Base-by-base conservation (phyloP, 2,888 invertebrate species). In the Galerucella calmariensis region DNA sequence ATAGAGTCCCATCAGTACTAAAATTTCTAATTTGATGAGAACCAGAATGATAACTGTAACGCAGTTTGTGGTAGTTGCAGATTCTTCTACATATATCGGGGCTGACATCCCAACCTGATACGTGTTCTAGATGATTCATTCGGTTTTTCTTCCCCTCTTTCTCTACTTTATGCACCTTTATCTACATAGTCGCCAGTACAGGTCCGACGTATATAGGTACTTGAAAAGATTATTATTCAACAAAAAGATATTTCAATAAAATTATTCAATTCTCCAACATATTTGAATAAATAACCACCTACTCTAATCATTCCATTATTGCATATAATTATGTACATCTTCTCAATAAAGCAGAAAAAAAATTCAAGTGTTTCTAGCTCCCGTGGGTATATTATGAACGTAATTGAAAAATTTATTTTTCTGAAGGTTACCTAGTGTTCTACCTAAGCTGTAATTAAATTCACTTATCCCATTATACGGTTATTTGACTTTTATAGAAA, bases 401-500 rank as follows among this genome's bases (percentile, higher is more conserved):
- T 20, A 46, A 65, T 48, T 48, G 20, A 66, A 67, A 24, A 67
- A 35, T 53, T 48, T 48, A 14, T 20, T 11, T 53, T 65, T 51
- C 35, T n/a, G 67, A 67, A 67, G 67, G 67, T 67, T 67, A 67
- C 35, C 16, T 44, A 48, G 67, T 67, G 48, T 67, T 27, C 67
- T 53, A 53, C n/a, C 67, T 44, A 65, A 41, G 16, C 12, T 67
- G n/a, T 53, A 67, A 67, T 51, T 67, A 53, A 24, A 67, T 35
- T 67, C 35, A 67, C 35, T 51, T 67, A 67, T 53, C 53, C 27
- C 14, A 67, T 67, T 20, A 67, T 51, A 51, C 66, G 66, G 51
- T 66, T 20, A 66, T 48, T 66, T 66, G 27, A 66, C 66, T 67
- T 67, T 67, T 35, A 67, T 67, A 53, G 67, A 67, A 53, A 53